Conservation (phyloP, 2,797 vertebrate genomes). For the Threskiornis aethiopicus region DNA sequence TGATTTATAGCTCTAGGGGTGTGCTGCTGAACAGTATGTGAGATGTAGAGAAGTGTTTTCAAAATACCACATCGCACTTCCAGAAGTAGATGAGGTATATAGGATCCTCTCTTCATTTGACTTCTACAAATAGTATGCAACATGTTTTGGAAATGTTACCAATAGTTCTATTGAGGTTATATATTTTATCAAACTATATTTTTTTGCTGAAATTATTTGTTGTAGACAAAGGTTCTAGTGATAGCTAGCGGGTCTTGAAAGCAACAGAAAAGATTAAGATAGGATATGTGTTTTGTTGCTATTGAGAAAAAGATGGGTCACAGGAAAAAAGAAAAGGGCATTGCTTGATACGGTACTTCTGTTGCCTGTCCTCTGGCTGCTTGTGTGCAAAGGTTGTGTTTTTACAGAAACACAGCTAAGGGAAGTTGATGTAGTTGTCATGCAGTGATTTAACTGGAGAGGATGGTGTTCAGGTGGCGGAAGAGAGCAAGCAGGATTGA, state of each 20-base stretch:
- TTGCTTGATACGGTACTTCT: not conserved
- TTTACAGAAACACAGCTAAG: not conserved
- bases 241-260: not conserved
- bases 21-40: not conserved
- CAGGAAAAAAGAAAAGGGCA: not conserved
- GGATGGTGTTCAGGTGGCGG: slow-evolving; percentile 15
- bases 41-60: not conserved
- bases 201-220: not conserved
- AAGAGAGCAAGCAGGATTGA: slow-evolving; percentile 36
- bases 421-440: not conserved
- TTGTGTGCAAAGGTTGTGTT: not conserved
- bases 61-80: not conserved
- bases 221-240: not conserved
- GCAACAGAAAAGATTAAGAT: not conserved
- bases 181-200: not conserved
- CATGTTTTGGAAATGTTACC: not conserved
- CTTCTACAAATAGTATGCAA: not conserved
- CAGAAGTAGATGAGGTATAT: not conserved
- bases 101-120: not conserved
- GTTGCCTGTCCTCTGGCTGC: not conserved
- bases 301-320: not conserved
- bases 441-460: not conserved
- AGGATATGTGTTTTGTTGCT: not conserved
- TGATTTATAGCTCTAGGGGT: not conserved
- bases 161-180: not conserved